Conservation (phyloP, 2,113 vertebrate species). For the Odobenus rosmarus region DNA sequence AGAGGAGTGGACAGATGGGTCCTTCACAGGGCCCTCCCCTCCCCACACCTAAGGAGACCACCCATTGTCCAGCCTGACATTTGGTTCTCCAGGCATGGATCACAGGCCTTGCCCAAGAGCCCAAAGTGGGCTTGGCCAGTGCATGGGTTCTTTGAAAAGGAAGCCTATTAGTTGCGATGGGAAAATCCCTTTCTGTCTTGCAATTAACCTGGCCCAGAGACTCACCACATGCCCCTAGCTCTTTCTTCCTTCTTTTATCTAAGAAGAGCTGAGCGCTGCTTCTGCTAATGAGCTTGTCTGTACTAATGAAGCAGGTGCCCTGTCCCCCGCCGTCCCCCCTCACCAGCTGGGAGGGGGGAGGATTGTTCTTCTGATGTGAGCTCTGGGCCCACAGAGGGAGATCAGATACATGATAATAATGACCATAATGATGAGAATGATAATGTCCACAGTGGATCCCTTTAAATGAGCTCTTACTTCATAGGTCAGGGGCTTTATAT, state of each 20-base stretch:
- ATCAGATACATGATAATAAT: not conserved
- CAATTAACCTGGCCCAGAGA: not conserved
- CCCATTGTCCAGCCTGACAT: not conserved
- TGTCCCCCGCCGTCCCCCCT: not conserved
- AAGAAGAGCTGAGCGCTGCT: not conserved
- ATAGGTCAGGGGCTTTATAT: not conserved
- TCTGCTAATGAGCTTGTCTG: slow-evolving; percentile 63
- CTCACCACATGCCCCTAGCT: not conserved
- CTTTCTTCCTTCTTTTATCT: not conserved
- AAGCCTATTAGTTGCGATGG: accelerated
- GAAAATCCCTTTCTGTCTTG: not conserved
- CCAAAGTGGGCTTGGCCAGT: not conserved
- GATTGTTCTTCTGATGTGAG: not conserved
- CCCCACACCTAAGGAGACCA: not conserved
- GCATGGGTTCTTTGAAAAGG: not conserved
- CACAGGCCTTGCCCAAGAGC: not conserved
- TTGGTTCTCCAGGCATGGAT: not conserved
- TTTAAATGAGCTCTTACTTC: not conserved
- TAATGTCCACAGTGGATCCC: not conserved
- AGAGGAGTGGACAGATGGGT: not conserved
- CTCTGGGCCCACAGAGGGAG: not conserved
- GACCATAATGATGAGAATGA: not conserved
- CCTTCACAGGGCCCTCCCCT: not conserved
- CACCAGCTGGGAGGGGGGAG: not conserved
- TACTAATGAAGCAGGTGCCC: slow-evolving; percentile 64